These are phyloP conservation scores for Otis tarda DNA, from an alignment of 2,113 vertebrate species.

Conservation along the genomic window DNA sequence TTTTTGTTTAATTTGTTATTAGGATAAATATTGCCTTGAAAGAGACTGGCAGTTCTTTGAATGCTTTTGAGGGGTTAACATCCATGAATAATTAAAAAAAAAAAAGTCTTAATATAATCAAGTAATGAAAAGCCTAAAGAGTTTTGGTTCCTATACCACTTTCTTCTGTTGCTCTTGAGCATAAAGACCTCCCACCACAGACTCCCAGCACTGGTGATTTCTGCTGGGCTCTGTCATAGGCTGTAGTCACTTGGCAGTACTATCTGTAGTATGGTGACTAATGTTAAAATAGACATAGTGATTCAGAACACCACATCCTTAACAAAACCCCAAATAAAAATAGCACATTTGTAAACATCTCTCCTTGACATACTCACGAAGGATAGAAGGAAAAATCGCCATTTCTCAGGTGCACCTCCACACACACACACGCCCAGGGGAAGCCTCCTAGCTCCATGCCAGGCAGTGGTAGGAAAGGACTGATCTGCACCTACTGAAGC, in stretches of 20 bases:
- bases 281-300: neutral
- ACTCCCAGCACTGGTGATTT: neutral
- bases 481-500: neutral
- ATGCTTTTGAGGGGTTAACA: neutral
- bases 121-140: neutral
- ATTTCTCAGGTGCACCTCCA: neutral
- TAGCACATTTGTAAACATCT: neutral
- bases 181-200: neutral
- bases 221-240: neutral
- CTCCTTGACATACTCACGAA: neutral
- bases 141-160: neutral
- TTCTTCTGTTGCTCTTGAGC: neutral
- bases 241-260: neutral
- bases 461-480: neutral
- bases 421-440: too few relatives aligned
- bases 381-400: neutral
- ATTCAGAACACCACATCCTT: neutral
- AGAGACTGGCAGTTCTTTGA: neutral
- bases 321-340: neutral
- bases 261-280: neutral
- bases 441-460: neutral
- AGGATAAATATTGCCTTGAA: neutral
- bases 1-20: neutral
- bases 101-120: neutral
- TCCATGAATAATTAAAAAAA: fast-evolving